Conservation (phyloP, 1,140 invertebrate genomes). For the Andricus grossulariae region DNA sequence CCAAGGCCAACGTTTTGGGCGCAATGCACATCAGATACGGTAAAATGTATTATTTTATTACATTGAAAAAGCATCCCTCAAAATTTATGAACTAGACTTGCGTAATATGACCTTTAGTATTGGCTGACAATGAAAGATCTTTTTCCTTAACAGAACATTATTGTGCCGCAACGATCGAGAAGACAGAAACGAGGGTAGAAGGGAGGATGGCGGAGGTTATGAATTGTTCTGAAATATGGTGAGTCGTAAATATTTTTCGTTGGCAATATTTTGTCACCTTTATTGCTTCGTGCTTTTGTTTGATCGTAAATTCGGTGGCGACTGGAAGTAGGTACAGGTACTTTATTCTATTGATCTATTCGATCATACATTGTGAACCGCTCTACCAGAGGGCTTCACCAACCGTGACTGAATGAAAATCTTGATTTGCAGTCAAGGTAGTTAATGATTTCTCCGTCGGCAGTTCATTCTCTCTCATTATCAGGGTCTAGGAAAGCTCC, state of each 20-base stretch:
- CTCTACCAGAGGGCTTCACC: not conserved
- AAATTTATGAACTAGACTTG: too few species aligned
- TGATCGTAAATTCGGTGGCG: conserved; percentile 64
- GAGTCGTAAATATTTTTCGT: conserved; percentile 59
- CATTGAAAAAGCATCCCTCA: too few species aligned
- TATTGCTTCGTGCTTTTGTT: conserved; percentile 59
- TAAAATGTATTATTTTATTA: too few species aligned
- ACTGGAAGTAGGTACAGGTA: conserved; percentile 38
- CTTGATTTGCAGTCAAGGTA: conserved; percentile 18
- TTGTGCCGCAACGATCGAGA: not conserved
- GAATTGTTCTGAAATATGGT: conserved; percentile 41
- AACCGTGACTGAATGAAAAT: conserved; percentile 14
- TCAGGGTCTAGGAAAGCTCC: too few species aligned
- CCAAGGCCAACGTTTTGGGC: too few species aligned
- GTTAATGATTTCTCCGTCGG: conserved; percentile 29
- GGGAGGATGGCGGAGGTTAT: not conserved
- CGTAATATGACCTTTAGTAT: too few species aligned
- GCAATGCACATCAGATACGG: too few species aligned
- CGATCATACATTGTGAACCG: conserved; percentile 8
- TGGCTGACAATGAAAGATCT: conserved; percentile 31
- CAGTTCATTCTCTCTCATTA: not conserved
- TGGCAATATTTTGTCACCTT: conserved; percentile 68
- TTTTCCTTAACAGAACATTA: conserved; percentile 37
- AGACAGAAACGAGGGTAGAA: not conserved
- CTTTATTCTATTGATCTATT: not conserved